phyloP scores from a whole-genome alignment of 2,888 invertebrate genomes.

The Caenorhabditis virilis region DNA sequence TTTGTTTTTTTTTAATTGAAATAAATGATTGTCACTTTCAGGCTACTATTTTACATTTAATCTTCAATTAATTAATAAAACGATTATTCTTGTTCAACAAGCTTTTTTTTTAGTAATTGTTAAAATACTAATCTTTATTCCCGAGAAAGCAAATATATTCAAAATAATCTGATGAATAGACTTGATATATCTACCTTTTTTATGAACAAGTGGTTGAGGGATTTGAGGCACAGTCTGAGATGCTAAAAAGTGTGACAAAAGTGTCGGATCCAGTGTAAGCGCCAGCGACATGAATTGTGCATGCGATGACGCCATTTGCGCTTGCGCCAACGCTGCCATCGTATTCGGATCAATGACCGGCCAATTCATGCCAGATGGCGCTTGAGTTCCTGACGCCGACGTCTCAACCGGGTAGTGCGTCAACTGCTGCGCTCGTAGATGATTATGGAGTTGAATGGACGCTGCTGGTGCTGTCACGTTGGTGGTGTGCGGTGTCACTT shows the following conservation, averaged over 20 bases:
- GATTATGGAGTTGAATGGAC: background rate
- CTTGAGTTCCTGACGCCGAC: background rate
- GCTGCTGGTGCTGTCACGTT: no score
- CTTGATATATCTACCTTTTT: conserved; percentile 15
- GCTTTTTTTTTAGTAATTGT: no score
- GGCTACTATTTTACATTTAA: background rate
- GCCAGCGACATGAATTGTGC: conserved; percentile 40
- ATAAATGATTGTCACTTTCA: background rate
- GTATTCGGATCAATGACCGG: conserved; percentile 29
- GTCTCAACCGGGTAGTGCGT: background rate
- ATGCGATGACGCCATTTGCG: conserved; percentile 35
- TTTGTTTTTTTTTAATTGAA: background rate
- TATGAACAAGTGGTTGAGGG: conserved; percentile 36
- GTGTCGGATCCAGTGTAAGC: conserved; percentile 40
- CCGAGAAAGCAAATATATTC: background rate
- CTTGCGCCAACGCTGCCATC: conserved; percentile 34
- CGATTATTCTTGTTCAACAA: no score
- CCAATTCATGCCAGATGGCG: conserved; percentile 25
- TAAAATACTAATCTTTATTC: no score
- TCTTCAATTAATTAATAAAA: no score
- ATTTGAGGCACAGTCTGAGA: conserved; percentile 30
- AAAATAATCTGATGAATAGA: background rate
- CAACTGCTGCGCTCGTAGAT: conserved; percentile 3
- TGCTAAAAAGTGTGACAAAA: conserved; percentile 43
- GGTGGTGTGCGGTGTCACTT: no score